Percentiles rank a stretch among this genome's conserved stretches.
phyloP scores from a whole-genome alignment of 2,888 invertebrate species.

The Hyposoter dolosus region DNA sequence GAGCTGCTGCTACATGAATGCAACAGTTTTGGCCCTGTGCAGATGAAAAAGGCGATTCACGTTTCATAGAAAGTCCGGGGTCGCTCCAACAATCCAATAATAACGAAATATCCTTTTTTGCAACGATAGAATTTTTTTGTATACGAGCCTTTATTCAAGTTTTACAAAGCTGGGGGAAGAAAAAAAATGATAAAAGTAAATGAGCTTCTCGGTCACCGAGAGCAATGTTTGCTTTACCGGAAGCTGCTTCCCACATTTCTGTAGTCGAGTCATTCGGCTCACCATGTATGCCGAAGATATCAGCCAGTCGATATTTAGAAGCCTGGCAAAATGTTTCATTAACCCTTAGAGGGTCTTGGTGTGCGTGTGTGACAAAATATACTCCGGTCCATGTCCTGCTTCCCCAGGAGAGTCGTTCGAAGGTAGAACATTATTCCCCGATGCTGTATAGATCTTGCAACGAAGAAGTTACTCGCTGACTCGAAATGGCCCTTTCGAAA shows the following conservation, averaged over 20 bases:
- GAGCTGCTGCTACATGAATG: neutral
- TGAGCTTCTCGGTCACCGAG: neutral
- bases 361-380: neutral
- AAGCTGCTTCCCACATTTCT: neutral
- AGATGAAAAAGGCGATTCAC: neutral
- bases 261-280: neutral
- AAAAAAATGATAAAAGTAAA: neutral
- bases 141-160: neutral
- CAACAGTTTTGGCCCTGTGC: constrained; percentile 34
- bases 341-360: neutral
- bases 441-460: neutral
- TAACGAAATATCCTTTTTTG: constrained; percentile 4
- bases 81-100: neutral
- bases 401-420: constrained; percentile 10
- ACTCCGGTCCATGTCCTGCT: neutral
- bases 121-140: neutral
- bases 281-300: neutral
- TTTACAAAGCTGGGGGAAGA: no score
- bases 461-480: neutral
- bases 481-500: neutral
- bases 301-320: constrained; percentile 18
- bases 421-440: neutral
- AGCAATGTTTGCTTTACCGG: neutral
- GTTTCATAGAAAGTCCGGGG: constrained; percentile 20
- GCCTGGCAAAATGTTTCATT: constrained; percentile 3